Conservation (phyloP, 92 coral and sea anemone genomes). For the Virgularia gustaviana region DNA sequence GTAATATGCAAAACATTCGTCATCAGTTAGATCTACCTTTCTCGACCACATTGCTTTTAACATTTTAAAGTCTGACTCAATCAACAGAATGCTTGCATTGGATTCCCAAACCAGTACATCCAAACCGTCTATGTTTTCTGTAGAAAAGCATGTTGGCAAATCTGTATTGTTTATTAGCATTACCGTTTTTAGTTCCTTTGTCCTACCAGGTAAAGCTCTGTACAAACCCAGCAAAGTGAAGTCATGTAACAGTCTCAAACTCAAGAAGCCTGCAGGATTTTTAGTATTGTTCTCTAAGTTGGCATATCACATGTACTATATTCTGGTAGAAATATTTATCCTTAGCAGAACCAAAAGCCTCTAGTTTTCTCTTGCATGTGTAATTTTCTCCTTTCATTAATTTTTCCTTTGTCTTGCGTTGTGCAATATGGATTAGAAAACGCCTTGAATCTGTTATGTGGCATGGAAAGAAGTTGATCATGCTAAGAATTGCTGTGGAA, state of each 20-base stretch:
- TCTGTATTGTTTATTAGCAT: background rate
- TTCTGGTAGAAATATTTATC: constrained; percentile 8
- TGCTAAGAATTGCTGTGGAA: constrained; percentile 12
- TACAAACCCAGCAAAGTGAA: constrained; percentile 13
- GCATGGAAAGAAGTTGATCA: constrained; percentile 3
- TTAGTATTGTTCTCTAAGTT: constrained; percentile 12
- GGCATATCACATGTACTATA: constrained; percentile 19
- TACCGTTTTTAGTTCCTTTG: constrained; percentile 17
- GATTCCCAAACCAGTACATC: constrained; percentile 5
- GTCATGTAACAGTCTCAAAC: constrained; percentile 22
- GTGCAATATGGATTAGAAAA: constrained; percentile 8
- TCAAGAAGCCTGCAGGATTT: constrained; percentile 7
- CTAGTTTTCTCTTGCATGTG: constrained; percentile 4
- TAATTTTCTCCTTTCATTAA: constrained; percentile 4
- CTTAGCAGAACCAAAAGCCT: constrained; percentile 1
- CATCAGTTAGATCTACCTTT: constrained; percentile 24
- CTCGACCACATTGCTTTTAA: constrained; percentile 23
- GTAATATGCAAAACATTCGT: constrained; percentile 11
- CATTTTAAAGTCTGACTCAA: constrained; percentile 10
- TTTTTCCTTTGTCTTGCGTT: constrained; percentile 1
- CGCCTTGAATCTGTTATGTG: background rate
- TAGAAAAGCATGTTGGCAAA: background rate
- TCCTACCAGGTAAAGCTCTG: constrained; percentile 19
- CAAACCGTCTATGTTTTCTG: background rate
- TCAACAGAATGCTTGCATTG: constrained; percentile 10